A percentile compares a stretch with the other conserved stretches of the same genome.
phyloP scores from a whole-genome alignment of 2,797 vertebrate species.

The Neosalanx taihuensis region DNA sequence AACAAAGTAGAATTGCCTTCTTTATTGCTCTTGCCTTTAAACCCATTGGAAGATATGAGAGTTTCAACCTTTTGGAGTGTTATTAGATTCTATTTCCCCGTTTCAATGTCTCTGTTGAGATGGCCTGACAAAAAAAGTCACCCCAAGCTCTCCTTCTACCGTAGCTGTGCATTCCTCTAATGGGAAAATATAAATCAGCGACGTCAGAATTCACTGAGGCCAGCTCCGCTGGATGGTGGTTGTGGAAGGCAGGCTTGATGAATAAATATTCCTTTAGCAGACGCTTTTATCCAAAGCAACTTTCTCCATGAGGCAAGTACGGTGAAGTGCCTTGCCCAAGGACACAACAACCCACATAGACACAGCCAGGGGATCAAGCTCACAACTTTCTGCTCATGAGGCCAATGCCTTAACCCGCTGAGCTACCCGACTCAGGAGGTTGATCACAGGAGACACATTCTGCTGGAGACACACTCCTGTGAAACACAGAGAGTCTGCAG shows the following conservation, averaged over 20 bases:
- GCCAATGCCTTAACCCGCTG: no score
- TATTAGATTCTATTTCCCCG: conserved; percentile 18
- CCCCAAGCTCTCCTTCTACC: conserved; percentile 34
- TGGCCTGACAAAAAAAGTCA: conserved; percentile 43
- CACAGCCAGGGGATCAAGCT: no score
- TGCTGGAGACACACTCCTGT: conserved; percentile 30
- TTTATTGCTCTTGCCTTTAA: conserved; percentile 8
- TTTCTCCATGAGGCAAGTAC: no score
- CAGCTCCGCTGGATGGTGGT: conserved; percentile 30
- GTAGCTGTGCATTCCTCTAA: conserved; percentile 48
- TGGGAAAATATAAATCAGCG: conserved; percentile 47
- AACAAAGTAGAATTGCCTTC: background rate
- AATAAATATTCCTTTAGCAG: no score
- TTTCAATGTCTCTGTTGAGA: conserved; percentile 30
- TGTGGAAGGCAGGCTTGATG: conserved; percentile 7
- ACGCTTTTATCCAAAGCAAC: no score
- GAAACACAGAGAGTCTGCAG: conserved; percentile 26
- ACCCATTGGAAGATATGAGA: conserved; percentile 10
- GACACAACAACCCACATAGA: no score
- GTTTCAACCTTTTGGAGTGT: background rate
- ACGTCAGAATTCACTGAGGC: conserved; percentile 43
- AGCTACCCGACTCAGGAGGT: no score
- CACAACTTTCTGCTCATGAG: no score
- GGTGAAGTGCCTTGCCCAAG: no score
- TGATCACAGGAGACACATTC: conserved; percentile 38